phyloP scores from a whole-genome alignment of 2,113 vertebrate genomes.

The Halcyon malimbica region DNA sequence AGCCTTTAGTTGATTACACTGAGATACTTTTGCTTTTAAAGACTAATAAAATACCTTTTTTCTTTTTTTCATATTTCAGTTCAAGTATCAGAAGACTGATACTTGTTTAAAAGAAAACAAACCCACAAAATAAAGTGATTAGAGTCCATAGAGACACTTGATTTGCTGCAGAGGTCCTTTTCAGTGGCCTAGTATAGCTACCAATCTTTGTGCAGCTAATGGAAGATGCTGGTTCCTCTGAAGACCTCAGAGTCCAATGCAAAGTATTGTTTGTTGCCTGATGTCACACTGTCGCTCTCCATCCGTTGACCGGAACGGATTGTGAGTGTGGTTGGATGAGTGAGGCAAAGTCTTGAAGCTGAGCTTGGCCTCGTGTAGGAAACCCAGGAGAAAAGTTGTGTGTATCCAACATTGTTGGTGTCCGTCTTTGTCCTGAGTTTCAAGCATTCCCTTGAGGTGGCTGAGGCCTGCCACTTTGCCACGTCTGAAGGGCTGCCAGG shows the following conservation, averaged over 20 bases:
- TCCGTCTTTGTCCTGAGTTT: background rate
- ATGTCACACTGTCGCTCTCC: background rate
- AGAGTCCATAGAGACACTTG: background rate
- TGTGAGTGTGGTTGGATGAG: background rate
- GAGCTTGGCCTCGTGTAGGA: rapidly evolving
- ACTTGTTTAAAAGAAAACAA: too few relatives aligned
- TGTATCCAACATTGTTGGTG: background rate
- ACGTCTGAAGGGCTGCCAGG: background rate
- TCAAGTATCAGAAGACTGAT: background rate
- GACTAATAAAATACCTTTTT: background rate
- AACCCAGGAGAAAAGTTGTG: background rate
- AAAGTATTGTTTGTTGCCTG: background rate
- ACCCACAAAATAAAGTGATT: too few relatives aligned
- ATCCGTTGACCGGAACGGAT: rapidly evolving
- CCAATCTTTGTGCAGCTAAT: rapidly evolving
- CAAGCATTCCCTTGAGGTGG: background rate
- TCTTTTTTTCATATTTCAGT: background rate
- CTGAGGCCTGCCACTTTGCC: background rate
- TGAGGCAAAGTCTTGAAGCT: background rate
- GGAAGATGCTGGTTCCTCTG: background rate
- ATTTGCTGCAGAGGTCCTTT: background rate
- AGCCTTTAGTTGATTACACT: background rate
- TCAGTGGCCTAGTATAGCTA: background rate
- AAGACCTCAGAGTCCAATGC: background rate
- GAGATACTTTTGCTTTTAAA: background rate